Base-by-base conservation (phyloP, 1,140 invertebrate genomes). In the Megalopta genalis region DNA sequence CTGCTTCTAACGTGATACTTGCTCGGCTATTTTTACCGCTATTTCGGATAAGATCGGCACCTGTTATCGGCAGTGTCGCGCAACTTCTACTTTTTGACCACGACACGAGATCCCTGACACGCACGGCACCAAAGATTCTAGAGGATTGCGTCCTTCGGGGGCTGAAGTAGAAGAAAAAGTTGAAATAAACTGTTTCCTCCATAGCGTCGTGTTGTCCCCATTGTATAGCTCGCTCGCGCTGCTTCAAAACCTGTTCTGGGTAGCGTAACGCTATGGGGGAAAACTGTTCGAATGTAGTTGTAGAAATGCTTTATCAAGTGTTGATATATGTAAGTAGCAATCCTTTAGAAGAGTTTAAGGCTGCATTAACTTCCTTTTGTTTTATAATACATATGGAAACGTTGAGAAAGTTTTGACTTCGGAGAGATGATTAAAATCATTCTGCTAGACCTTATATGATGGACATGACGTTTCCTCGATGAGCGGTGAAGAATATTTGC, bases 391-490 rank as follows among this genome's bases (percentile, higher is more conserved):
- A 2, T 32, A 32, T 32, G 32, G n/a, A 16, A 69, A 76, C 60
- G 49, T 60, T 39, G 46, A 2, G 10, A 21, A 25, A 68, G 46
- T 69, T 37, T 9, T 27, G 37, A 8, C 18, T 14, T 27, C 18
- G 57, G 37, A 25, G 64, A 42, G 21, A 72, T 27, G 18, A 21
- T 71, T 71, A 39, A 63, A 32, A 63, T n/a, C 12, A 16, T 39
- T 12, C 27, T 63, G 68, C 63, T 77, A 71, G 63, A 57, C 14
- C 37, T 78, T 78, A 72, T 78, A 72, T 78, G 76, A 78, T 64
- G 37, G 46, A 78, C 76, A 72, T n/a, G 60, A 72, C 54, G 76
- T 72, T 78, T 78, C 69, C 76, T 65, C 23, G 25, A 78, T 78
- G 69, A 52, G 5, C 69, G 25, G 23, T 78, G 76, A 78, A 78